A percentile compares a stretch with the other conserved stretches of the same genome.
phyloP scores from a whole-genome alignment of 2,888 invertebrate genomes.

The Luperina testacea region DNA sequence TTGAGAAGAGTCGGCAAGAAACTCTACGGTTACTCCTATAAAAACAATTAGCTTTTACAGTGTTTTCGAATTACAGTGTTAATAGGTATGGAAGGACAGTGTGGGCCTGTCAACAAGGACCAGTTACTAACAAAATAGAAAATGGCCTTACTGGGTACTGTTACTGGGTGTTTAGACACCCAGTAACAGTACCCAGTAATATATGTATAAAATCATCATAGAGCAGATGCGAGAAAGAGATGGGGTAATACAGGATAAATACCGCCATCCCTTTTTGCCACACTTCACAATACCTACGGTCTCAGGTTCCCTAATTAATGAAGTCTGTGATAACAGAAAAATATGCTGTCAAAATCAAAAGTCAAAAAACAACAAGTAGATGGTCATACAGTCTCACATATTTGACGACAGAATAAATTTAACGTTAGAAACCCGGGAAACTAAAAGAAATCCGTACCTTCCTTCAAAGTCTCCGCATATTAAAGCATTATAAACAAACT shows the following conservation, averaged over 20 bases:
- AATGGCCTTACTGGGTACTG: background rate
- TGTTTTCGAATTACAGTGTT: no score
- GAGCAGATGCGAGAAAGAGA: background rate
- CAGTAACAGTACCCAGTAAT: no score
- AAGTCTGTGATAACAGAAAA: background rate
- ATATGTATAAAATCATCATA: background rate
- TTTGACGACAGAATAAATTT: background rate
- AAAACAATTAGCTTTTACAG: no score
- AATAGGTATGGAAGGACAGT: no score
- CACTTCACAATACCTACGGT: background rate
- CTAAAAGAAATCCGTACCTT: background rate
- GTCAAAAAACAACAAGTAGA: no score
- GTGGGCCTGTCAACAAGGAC: no score
- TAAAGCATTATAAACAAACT: constrained; percentile 20
- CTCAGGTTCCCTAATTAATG: no score
- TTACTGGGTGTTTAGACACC: background rate
- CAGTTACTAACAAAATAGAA: no score
- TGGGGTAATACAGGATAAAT: background rate
- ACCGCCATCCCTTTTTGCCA: background rate
- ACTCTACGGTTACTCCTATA: no score
- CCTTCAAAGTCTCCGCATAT: constrained; percentile 17
- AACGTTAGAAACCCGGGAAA: constrained; percentile 12
- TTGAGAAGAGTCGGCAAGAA: no score
- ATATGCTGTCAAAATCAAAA: no score
- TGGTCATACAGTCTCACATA: background rate